Conservation (phyloP, 2,888 invertebrate species). For the Perizoma flavofasciatum region DNA sequence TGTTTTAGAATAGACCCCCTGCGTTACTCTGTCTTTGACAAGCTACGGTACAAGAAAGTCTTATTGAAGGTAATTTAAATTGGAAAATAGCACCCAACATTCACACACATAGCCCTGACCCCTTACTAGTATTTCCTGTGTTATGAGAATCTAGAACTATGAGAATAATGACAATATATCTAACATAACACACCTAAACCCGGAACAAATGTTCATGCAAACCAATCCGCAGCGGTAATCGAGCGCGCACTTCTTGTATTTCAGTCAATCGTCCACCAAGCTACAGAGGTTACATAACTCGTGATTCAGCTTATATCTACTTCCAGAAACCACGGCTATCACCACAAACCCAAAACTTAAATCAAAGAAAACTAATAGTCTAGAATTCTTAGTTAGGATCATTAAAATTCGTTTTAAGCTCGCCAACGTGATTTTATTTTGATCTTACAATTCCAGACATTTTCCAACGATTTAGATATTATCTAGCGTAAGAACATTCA, state of each 20-base stretch:
- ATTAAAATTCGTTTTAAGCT: constrained; percentile 35
- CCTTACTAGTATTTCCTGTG: not conserved
- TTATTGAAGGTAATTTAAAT: too few species aligned
- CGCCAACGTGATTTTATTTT: constrained; percentile 31
- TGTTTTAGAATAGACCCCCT: constrained; percentile 73
- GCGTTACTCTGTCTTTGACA: constrained; percentile 34
- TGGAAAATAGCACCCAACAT: too few species aligned
- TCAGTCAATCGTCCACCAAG: too few species aligned
- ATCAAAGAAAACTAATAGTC: constrained; percentile 16
- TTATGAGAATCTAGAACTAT: too few species aligned
- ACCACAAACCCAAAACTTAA: constrained; percentile 1
- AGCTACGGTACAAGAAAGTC: not conserved
- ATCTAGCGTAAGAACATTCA: constrained; percentile 62
- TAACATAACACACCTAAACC: too few species aligned
- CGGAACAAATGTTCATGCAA: too few species aligned
- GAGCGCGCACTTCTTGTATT: too few species aligned
- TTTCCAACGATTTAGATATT: constrained; percentile 52
- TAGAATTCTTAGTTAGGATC: constrained; percentile 10
- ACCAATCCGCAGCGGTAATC: too few species aligned
- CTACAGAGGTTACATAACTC: too few species aligned
- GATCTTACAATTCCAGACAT: constrained; percentile 34
- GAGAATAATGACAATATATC: too few species aligned
- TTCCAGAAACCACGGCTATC: not conserved
- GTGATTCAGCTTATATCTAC: too few species aligned
- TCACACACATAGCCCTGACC: too few species aligned